These are phyloP conservation scores for Horisme vitalbata DNA, from an alignment of 2,888 invertebrate species.

Conservation along the genomic window DNA sequence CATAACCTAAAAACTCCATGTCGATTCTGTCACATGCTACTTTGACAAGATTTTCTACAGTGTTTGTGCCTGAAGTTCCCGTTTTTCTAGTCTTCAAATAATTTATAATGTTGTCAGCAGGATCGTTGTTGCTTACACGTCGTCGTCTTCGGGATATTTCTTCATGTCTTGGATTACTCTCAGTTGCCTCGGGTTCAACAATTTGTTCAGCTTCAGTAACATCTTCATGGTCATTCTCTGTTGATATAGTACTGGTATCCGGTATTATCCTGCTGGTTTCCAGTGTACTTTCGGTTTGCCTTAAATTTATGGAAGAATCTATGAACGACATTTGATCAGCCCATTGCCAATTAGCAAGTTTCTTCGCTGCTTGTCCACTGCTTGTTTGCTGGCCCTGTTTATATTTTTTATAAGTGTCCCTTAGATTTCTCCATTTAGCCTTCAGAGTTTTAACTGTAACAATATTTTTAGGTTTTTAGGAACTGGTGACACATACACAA, in stretches of 20 bases:
- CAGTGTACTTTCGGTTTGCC: not conserved
- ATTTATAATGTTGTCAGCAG: not conserved
- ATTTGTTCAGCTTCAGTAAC: not conserved
- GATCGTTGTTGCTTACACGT: not conserved
- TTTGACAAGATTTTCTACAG: not conserved
- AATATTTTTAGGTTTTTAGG: not conserved
- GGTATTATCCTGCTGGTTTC: not conserved
- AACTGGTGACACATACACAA: not conserved
- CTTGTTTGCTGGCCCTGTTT: not conserved
- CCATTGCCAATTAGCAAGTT: not conserved
- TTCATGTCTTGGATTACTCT: not conserved
- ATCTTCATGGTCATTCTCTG: not conserved
- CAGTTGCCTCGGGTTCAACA: not conserved
- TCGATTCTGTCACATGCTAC: not conserved
- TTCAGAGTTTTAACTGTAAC: slow-evolving; percentile 3
- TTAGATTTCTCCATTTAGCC: not conserved
- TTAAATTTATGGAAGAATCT: not conserved
- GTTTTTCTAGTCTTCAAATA: not conserved
- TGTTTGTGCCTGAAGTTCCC: not conserved
- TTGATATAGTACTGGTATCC: not conserved
- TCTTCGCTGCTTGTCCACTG: not conserved
- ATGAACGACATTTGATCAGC: not conserved
- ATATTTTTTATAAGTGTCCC: not conserved
- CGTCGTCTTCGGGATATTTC: not conserved
- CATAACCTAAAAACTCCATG: not conserved